Percentiles rank a stretch among this genome's conserved stretches.
Conservation (phyloP, 2,113 vertebrate genomes). For the Sarotherodon lohbergeri region DNA sequence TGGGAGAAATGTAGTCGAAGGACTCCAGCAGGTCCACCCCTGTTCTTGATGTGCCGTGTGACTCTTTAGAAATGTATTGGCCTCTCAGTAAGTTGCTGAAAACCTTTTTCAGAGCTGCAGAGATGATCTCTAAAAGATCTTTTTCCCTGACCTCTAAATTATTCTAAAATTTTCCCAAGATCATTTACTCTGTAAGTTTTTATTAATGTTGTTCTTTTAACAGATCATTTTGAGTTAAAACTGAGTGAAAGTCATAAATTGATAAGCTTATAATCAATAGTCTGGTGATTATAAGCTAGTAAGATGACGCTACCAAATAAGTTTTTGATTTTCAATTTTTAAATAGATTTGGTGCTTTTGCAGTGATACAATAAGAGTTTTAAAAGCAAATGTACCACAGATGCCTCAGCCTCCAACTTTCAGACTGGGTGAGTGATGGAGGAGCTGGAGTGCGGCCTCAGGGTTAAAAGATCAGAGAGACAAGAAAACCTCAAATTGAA, state of each 20-base stretch:
- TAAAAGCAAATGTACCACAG: neutral
- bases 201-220: neutral
- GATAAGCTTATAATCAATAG: accelerated
- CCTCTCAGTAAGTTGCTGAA: neutral
- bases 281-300: neutral
- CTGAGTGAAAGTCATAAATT: neutral
- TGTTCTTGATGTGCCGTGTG: neutral
- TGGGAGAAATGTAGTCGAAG: neutral
- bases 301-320: accelerated
- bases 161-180: neutral
- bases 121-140: neutral
- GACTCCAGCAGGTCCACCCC: neutral
- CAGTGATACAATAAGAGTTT: neutral
- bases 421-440: conserved; percentile 2
- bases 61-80: neutral
- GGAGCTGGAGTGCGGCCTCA: neutral
- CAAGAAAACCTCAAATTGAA: neutral
- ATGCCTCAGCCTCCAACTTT: neutral
- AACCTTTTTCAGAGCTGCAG: neutral
- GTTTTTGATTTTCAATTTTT: neutral
- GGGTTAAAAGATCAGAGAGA: conserved; percentile 49
- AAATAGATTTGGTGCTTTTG: neutral
- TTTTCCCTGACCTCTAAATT: neutral
- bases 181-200: neutral
- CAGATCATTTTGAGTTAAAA: neutral